Conservation (phyloP, 2,113 vertebrate species). For the Fulmarus glacialis region DNA sequence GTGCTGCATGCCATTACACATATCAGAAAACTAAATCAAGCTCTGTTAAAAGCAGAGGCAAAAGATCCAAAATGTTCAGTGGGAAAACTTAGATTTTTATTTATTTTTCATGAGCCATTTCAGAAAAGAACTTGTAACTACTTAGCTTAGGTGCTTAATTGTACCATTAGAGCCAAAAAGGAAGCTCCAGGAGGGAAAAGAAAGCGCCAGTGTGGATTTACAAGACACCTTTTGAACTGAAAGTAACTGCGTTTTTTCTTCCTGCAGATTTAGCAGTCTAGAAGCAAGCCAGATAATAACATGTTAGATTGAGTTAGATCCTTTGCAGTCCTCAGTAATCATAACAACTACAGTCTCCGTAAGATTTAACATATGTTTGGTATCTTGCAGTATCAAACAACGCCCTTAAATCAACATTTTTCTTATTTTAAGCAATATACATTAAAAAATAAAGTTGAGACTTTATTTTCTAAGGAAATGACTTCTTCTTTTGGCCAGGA, state of each 20-base stretch:
- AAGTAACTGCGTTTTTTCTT: not conserved
- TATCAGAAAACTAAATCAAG: not conserved
- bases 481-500: not conserved
- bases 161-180: not conserved
- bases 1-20: not conserved
- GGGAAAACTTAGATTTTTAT: not conserved
- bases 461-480: not conserved
- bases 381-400: not conserved
- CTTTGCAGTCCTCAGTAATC: not conserved
- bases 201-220: not conserved
- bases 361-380: not conserved
- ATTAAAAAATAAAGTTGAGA: not conserved
- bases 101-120: not conserved
- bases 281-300: not conserved
- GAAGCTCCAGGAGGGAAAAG: not conserved
- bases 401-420: not conserved
- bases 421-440: not conserved
- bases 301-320: not conserved
- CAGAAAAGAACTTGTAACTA: not conserved
- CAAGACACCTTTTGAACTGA: not conserved
- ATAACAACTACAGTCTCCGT: not conserved
- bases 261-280: not conserved
- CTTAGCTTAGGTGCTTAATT: not conserved
- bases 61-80: not conserved
- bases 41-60: not conserved